Evolutionary conservation across 2,113 vertebrate species (phyloP), one percentile per base, ranked within the genome.

Genomic region (Oenanthe oenanthe): DNA sequence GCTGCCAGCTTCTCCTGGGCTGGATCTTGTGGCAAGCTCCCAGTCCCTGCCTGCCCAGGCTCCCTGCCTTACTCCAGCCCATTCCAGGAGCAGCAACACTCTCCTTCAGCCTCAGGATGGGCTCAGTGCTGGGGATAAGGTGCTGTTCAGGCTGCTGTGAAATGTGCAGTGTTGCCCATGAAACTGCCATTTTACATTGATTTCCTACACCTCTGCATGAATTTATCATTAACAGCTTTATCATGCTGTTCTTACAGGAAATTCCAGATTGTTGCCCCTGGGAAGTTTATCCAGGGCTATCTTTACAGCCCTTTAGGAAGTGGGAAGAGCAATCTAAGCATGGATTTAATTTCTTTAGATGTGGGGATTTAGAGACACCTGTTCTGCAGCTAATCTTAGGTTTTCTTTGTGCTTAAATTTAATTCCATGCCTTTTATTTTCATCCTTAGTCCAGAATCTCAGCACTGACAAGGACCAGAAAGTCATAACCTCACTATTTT

Each of bases 151-250:
- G 34, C 29, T 75, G 10, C 72, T 91, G 43, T 62, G 60, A n/a
- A 20, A 67, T 51, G 7, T 2, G 19, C 34, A n/a, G 1, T 38
- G 71, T 62, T 79, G 85, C 28, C 84, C 61, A 14, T 83, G 75
- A 90, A 93, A 84, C 36, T 91, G 76, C 56, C 68, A 51, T 84
- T 86, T 86, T 67, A 20, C 72, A 60, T 86, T 54, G 72, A 88
- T 93, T 95, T 77, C 88, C 61, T 80, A 50, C 61, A 74, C n/a
- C 32, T 53, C 76, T 77, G 56, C 42, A 11, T 74, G 85, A 74
- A 53, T 92, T 94, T 82, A 43, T 94, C 85, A 42, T 94, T 75
- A 80, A 24, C 36, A 60, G 57, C 76, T 95, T 85, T 75, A 72
- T 87, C 58, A 20, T 63, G 80, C 61, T 91, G 43, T 63, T 89